phyloP scores from a whole-genome alignment of 1,140 invertebrate genomes.

The Camponotus vicinus region DNA sequence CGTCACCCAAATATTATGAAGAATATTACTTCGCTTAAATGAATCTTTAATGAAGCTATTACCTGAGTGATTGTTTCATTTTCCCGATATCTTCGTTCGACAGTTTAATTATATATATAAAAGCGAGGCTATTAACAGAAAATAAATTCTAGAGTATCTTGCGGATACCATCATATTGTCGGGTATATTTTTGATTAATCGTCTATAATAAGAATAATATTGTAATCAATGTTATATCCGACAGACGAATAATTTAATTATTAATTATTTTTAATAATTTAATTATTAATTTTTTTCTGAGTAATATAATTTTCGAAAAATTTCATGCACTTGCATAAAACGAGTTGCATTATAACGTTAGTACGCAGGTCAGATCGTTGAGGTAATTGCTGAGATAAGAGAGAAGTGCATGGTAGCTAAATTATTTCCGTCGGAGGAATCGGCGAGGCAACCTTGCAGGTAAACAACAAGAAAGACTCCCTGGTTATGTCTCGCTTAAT shows the following conservation, averaged over 20 bases:
- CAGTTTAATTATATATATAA: background rate
- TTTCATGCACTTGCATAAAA: background rate
- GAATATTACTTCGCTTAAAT: slow-evolving; percentile 39
- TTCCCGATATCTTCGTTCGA: background rate
- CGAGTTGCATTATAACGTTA: background rate
- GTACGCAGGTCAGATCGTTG: background rate
- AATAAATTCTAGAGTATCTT: background rate
- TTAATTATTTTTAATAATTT: no score
- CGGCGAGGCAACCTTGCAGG: slow-evolving; percentile 3
- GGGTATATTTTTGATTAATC: background rate
- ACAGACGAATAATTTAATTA: no score
- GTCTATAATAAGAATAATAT: background rate
- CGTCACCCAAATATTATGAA: background rate
- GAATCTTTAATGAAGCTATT: slow-evolving; percentile 42
- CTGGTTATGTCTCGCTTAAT: slow-evolving; percentile 49
- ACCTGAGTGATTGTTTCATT: background rate
- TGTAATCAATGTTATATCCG: background rate
- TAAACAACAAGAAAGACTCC: background rate
- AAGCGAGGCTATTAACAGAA: background rate
- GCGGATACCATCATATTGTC: background rate
- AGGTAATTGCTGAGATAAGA: background rate
- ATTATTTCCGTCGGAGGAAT: slow-evolving; percentile 10
- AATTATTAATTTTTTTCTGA: background rate
- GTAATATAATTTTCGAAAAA: background rate
- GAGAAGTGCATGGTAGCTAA: background rate